Evolutionary conservation across 2,797 vertebrate genomes (phyloP).

Genomic region (Aulostomus chinensis): DNA sequence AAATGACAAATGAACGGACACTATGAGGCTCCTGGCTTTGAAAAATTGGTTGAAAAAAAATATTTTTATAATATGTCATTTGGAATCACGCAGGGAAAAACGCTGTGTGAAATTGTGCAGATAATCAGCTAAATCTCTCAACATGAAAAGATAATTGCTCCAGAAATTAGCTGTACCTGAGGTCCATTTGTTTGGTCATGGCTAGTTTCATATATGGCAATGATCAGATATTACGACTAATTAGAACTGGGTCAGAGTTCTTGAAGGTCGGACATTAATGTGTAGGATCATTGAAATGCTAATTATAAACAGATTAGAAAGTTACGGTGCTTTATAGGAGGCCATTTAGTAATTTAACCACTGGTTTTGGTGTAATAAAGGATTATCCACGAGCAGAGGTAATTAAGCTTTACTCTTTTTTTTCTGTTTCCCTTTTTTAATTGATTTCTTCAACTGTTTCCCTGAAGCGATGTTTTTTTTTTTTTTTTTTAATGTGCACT

Average conservation of each 20-base stretch:
- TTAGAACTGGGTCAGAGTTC: constrained; percentile 99
- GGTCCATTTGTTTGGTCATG: constrained; percentile 99
- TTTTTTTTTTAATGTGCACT: too few relatives aligned
- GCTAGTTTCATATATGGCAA: constrained; percentile 97
- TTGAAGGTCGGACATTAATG: constrained; percentile 99
- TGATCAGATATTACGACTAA: constrained; percentile 98
- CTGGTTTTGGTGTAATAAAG: constrained; percentile 92
- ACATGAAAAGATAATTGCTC: constrained; percentile 99
- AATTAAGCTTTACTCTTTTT: constrained; percentile 57
- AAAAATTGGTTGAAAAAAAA: constrained; percentile 79
- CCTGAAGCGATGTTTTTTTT: neutral
- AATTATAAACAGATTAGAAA: constrained; percentile 99
- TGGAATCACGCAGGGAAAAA: constrained; percentile 84
- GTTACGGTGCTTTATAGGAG: constrained; percentile 95
- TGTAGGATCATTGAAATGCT: constrained; percentile 98
- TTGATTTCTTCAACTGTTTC: constrained; percentile 15
- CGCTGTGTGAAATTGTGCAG: constrained; percentile 99
- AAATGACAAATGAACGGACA: constrained; percentile 34
- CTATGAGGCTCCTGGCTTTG: constrained; percentile 73
- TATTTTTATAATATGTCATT: constrained; percentile 78
- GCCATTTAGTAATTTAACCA: constrained; percentile 92
- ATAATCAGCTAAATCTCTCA: constrained; percentile 99
- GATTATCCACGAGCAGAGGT: constrained; percentile 86
- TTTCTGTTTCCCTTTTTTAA: constrained; percentile 11
- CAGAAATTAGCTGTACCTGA: constrained; percentile 99